Base-by-base conservation (phyloP, 2,888 invertebrate genomes). In the Apoda limacodes region DNA sequence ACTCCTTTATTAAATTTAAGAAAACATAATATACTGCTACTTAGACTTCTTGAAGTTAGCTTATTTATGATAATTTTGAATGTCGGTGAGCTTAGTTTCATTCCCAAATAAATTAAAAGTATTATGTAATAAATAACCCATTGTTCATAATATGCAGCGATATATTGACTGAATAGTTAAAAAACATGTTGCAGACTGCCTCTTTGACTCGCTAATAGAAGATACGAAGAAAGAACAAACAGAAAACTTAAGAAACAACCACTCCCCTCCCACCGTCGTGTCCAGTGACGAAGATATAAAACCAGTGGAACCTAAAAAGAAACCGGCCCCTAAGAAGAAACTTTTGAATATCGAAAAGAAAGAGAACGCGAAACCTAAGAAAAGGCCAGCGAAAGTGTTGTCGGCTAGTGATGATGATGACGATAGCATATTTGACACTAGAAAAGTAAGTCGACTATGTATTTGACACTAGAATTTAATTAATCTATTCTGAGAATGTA, bases 121-220 rank as follows among this genome's bases (percentile, higher is more conserved):
- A n/a, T n/a, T n/a, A n/a, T n/a, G n/a, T n/a, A n/a, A n/a, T n/a
- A n/a, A n/a, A n/a, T n/a, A n/a, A n/a, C n/a, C n/a, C n/a, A n/a
- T n/a, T n/a, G n/a, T n/a, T n/a, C n/a, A n/a, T n/a, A n/a, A n/a
- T n/a, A n/a, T n/a, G n/a, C n/a, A n/a, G n/a, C n/a, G n/a, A n/a
- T n/a, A n/a, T n/a, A n/a, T n/a, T n/a, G n/a, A n/a, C n/a, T n/a
- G n/a, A n/a, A n/a, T n/a, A n/a, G n/a, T 17, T 17, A 17, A 7
- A 5, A 17, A 17, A 17, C 17, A 17, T 7, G 17, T 55, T 54
- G 3, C 63, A 81, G 82, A 82, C 30, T 80, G 75, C 40, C 58
- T 82, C 9, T 82, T 82, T 52, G 82, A 82, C 46, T 82, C 82
- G 1, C 48, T 82, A 31, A 82, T 82, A 37, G 82, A 80, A 40